phyloP scores from a whole-genome alignment of 2,888 invertebrate species.

The Trichogramma evanescens region DNA sequence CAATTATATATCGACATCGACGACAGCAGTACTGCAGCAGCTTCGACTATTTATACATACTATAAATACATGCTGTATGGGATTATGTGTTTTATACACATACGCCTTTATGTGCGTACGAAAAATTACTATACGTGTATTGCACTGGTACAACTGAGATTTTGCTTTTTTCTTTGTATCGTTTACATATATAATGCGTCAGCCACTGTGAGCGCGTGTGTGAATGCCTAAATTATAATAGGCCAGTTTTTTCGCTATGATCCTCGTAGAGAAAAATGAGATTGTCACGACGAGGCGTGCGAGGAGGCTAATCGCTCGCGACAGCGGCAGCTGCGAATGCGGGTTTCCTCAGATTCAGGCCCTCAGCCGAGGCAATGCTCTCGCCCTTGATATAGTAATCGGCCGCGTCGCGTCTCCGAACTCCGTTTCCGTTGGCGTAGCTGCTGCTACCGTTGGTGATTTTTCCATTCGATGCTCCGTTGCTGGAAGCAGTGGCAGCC shows the following conservation, averaged over 20 bases:
- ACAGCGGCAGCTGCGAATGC: slow-evolving; percentile 23
- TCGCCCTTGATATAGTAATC: slow-evolving; percentile 53
- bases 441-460: slow-evolving; percentile 17
- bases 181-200: background rate
- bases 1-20: too few relatives aligned
- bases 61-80: too few relatives aligned
- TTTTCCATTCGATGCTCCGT: slow-evolving; percentile 32
- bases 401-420: slow-evolving; percentile 44
- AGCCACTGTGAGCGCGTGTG: background rate
- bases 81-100: too few relatives aligned
- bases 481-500: background rate
- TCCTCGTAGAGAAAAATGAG: background rate
- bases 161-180: background rate
- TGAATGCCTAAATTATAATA: background rate
- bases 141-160: too few relatives aligned
- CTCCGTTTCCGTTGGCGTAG: slow-evolving; percentile 14
- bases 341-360: slow-evolving; percentile 38
- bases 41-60: too few relatives aligned
- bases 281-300: slow-evolving; percentile 1
- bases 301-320: slow-evolving; percentile 33
- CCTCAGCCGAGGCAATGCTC: slow-evolving; percentile 40
- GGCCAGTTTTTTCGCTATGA: background rate
- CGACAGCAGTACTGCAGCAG: too few relatives aligned
- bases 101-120: too few relatives aligned
- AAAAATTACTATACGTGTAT: too few relatives aligned